Conservation (phyloP, 2,797 vertebrate genomes). For the Amblyopsis hoosieri region DNA sequence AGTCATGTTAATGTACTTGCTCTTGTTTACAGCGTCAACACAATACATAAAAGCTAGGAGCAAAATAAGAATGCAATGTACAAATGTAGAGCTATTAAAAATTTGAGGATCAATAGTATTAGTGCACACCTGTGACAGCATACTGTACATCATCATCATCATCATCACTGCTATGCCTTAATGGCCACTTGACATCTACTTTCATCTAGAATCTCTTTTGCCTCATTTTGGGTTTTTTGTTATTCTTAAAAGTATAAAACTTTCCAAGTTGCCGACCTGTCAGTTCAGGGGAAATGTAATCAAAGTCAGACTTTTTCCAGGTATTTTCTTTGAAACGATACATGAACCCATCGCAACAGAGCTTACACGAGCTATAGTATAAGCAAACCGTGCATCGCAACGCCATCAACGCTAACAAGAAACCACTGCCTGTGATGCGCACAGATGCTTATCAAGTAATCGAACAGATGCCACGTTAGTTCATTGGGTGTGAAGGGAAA, state of each 20-base stretch:
- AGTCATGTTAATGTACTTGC: not conserved
- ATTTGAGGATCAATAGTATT: not conserved
- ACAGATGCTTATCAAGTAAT: conserved; percentile 44
- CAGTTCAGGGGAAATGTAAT: not conserved
- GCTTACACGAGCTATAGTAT: not conserved
- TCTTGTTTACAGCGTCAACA: conserved; percentile 7
- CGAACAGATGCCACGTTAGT: conserved; percentile 44
- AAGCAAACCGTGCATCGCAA: not conserved
- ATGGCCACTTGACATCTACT: conserved; percentile 1
- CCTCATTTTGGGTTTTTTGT: not conserved
- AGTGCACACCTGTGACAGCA: conserved; percentile 8
- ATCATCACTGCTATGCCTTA: conserved; percentile 6
- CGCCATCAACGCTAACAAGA: conserved; percentile 5
- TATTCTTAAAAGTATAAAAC: not conserved
- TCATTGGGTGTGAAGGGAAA: conserved; percentile 48
- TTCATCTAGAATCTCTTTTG: not conserved
- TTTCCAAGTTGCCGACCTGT: not conserved
- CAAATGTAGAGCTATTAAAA: no score
- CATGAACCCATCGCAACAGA: not conserved
- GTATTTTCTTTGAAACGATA: not conserved
- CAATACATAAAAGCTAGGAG: not conserved
- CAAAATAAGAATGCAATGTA: no score
- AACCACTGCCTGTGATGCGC: conserved; percentile 9
- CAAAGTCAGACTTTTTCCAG: not conserved
- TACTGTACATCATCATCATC: conserved; percentile 13